Conservation (phyloP, 2,888 invertebrate species). For the Meiosimyza decipiens region DNA sequence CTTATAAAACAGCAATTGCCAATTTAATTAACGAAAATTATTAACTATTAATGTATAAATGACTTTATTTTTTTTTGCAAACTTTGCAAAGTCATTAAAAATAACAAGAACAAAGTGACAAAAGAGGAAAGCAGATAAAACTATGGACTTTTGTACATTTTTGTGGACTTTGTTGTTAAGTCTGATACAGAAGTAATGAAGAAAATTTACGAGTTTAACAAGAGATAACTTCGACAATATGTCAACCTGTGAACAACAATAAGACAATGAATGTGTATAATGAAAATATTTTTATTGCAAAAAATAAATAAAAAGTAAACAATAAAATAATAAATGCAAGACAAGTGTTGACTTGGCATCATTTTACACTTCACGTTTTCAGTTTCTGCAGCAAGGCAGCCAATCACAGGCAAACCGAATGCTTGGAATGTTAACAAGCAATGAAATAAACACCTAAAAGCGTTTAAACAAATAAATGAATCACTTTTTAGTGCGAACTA, state of each 20-base stretch:
- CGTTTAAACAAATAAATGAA: slow-evolving; percentile 34
- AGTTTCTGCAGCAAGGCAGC: slow-evolving; percentile 19
- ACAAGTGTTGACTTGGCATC: slow-evolving; percentile 42
- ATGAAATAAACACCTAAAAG: no score
- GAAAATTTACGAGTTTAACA: no score
- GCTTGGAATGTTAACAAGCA: no score
- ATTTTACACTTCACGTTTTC: slow-evolving; percentile 40
- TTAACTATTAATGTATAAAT: no score
- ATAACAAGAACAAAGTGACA: slow-evolving; percentile 31
- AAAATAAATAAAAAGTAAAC: slow-evolving; percentile 22
- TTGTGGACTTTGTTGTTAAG: no score
- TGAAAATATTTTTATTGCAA: slow-evolving; percentile 8
- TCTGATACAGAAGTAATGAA: no score
- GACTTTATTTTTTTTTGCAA: no score
- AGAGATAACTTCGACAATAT: no score
- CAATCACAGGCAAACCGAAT: no score
- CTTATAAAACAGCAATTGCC: no score
- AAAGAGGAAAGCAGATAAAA: slow-evolving; percentile 22
- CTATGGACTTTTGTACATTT: not conserved
- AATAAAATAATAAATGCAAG: slow-evolving; percentile 32
- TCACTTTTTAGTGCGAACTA: slow-evolving; percentile 24
- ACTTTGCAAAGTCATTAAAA: slow-evolving; percentile 29
- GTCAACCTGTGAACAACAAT: slow-evolving; percentile 10
- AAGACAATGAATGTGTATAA: slow-evolving; percentile 37
- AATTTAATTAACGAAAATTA: no score